Percentiles rank a stretch among this genome's conserved stretches.
Evolutionary conservation across 2,113 vertebrate species (phyloP).

Genomic region (Saccopteryx bilineata): DNA sequence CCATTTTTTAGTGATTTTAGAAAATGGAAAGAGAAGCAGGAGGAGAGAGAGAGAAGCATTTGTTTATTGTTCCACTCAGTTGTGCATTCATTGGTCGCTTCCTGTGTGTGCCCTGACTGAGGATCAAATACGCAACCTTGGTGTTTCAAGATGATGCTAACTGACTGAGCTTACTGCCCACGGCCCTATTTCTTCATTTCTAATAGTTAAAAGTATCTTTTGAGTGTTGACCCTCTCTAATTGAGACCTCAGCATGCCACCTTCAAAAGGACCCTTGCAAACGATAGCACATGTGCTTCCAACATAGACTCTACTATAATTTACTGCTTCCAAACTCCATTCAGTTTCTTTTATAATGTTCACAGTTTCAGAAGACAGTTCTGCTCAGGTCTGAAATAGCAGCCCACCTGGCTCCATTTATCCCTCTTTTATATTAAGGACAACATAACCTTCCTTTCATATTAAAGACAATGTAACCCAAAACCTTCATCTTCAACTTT

Average conservation of each 20-base stretch:
- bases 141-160: too few relatives aligned
- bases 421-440: constrained; percentile 87
- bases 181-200: background rate
- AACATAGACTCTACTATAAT: constrained; percentile 78
- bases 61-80: too few relatives aligned
- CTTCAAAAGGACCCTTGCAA: constrained; percentile 79
- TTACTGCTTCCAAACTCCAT: constrained; percentile 87
- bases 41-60: too few relatives aligned
- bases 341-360: constrained; percentile 85
- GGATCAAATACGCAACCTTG: too few relatives aligned
- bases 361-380: constrained; percentile 86
- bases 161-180: too few relatives aligned
- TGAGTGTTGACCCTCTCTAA: constrained; percentile 64
- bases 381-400: constrained; percentile 77
- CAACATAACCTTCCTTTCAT: constrained; percentile 86
- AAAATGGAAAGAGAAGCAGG: too few relatives aligned
- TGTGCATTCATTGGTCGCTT: too few relatives aligned
- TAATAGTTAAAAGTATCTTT: constrained; percentile 13
- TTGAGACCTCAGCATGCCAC: constrained; percentile 60
- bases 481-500: constrained; percentile 89
- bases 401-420: constrained; percentile 90
- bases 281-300: constrained; percentile 65
- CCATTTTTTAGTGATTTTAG: background rate
- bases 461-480: constrained; percentile 87
- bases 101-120: too few relatives aligned